These are phyloP conservation scores for Hylyphantes graminicola DNA, from an alignment of 1,140 invertebrate genomes.

Conservation along the genomic window DNA sequence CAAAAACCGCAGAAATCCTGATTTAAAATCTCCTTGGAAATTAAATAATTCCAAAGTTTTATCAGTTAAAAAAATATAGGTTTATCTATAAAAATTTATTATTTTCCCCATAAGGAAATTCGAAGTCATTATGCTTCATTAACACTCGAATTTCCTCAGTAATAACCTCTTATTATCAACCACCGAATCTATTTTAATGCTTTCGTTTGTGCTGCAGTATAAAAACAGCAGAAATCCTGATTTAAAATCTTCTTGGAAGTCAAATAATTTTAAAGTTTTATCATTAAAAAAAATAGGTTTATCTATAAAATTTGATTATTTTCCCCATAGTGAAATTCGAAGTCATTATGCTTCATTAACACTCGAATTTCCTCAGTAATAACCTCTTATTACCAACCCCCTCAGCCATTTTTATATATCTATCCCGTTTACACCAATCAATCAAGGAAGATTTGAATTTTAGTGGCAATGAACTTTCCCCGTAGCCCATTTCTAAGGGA, in stretches of 20 bases:
- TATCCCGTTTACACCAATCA: background rate
- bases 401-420: background rate
- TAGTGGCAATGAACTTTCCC: conserved; percentile 34
- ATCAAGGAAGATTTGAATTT: background rate
- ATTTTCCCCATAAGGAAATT: background rate
- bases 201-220: background rate
- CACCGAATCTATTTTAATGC: background rate
- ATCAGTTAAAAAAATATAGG: no score
- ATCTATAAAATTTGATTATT: background rate
- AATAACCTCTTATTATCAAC: no score
- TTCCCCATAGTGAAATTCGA: background rate
- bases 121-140: background rate
- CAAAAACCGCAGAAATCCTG: background rate
- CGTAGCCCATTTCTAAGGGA: conserved; percentile 1
- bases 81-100: background rate
- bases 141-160: background rate
- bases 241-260: no score
- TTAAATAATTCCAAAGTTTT: no score
- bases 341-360: background rate
- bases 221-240: background rate
- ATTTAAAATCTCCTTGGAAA: no score
- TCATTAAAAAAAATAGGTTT: background rate
- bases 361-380: no score
- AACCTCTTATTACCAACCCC: no score
- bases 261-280: no score